A percentile compares a stretch with the other conserved stretches of the same genome.
Conservation (phyloP, 2,113 vertebrate species). For the rat (Rattus norvegicus) region DNA sequence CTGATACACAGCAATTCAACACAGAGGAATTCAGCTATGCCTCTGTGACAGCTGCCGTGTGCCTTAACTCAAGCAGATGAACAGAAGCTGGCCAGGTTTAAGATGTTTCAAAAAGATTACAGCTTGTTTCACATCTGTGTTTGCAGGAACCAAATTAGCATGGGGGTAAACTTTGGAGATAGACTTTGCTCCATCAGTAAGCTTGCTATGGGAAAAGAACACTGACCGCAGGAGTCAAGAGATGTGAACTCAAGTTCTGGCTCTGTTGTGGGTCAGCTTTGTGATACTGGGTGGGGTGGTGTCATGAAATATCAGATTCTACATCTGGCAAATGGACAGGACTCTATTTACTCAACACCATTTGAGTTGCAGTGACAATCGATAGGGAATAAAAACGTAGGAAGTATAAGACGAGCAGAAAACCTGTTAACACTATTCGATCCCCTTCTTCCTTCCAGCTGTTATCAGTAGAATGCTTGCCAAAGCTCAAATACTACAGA, state of each 20-base stretch:
- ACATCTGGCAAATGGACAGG: neutral
- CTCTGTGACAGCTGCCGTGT: slow-evolving; percentile 64
- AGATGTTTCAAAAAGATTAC: slow-evolving; percentile 76
- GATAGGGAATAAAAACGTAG: neutral
- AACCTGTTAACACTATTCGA: neutral
- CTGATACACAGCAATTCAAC: slow-evolving; percentile 76
- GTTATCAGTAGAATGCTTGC: slow-evolving; percentile 24
- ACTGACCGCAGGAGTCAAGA: neutral
- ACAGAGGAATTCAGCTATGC: slow-evolving; percentile 69
- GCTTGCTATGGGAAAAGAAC: neutral
- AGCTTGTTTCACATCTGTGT: slow-evolving; percentile 63
- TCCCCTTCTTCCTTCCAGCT: slow-evolving; percentile 30
- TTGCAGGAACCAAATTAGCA: slow-evolving; percentile 60
- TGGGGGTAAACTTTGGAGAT: neutral
- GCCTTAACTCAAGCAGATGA: slow-evolving; percentile 70
- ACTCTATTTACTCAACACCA: neutral
- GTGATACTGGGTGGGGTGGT: neutral
- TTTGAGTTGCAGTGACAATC: slow-evolving; percentile 6
- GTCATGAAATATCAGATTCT: slow-evolving; percentile 25
- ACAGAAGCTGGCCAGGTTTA: slow-evolving; percentile 77
- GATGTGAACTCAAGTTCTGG: neutral
- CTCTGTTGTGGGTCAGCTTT: slow-evolving; percentile 21
- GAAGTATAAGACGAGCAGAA: neutral
- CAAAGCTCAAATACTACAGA: slow-evolving; percentile 8
- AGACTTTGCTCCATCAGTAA: slow-evolving; percentile 28